Evolutionary conservation across 1,140 invertebrate species (phyloP), one percentile per base, ranked within the genome.

Genomic region (Goniozus legneri): DNA sequence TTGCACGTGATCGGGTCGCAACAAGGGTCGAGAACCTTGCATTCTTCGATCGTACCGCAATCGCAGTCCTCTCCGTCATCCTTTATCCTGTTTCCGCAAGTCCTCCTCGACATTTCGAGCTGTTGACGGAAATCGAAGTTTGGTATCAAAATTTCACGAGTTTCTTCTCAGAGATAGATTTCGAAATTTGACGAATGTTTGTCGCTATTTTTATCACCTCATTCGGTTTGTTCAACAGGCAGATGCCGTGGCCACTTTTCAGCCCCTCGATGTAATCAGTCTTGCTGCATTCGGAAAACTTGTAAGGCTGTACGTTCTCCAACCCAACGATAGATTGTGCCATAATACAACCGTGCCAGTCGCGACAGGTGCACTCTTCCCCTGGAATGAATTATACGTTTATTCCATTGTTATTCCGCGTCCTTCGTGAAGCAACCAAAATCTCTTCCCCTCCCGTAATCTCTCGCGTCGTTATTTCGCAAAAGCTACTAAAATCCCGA

Each of bases 311-410:
- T 21, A 93, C 89, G 70, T 92, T 91, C 67, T 95, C 89, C 59
- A 87, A 76, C 21, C 92, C 92, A 14, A 93, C 87, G 60, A 96
- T 93, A 33, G 88, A 89, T 75, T 92, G 88, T 30, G 88, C 87
- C 92, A 96, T 96, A 65, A 96, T 94, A 74, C 92, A 96, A 34
- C 92, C 92, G 73, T 95, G 92, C 91, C 92, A 95, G 75, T 95
- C 91, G 31, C 85, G 81, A 74, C 92, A 95, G 62, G 84, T 83
- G 76, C 92, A 95, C 64, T 89, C 86, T 24, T 75, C 76, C 49
- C 76, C 83, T 84, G 58, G 21, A 65, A 52, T 55, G 41, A 32
- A 33, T 22, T 40, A 19, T 14, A 16, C n/a, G n/a, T n/a, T n/a
- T n/a, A n/a, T n/a, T n/a, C n/a, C n/a, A n/a, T n/a, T n/a, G n/a